Conservation (phyloP, 2,888 invertebrate species). For the Drosophila mercatorum region DNA sequence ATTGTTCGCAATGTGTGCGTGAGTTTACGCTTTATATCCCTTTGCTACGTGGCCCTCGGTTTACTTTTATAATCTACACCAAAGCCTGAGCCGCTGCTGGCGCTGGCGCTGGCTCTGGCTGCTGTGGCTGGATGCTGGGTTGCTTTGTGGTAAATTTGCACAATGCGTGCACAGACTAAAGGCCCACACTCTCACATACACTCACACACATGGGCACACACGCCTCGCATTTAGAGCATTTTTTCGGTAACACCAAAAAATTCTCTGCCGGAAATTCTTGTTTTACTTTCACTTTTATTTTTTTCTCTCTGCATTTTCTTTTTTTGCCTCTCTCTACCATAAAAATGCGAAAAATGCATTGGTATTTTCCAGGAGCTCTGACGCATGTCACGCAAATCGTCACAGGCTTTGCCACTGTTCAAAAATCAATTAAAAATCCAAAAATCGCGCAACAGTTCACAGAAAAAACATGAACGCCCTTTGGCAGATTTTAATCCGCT, state of each 20-base stretch:
- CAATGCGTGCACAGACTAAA: constrained; percentile 76
- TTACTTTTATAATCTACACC: constrained; percentile 75
- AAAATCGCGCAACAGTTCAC: constrained; percentile 25
- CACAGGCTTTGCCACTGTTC: constrained; percentile 20
- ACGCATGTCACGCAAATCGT: constrained; percentile 24
- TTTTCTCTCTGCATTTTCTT: constrained; percentile 1
- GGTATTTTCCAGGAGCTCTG: constrained; percentile 8
- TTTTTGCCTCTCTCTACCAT: neutral
- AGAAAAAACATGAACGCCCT: constrained; percentile 15
- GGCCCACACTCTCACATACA: constrained; percentile 10
- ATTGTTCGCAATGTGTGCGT: constrained; percentile 66
- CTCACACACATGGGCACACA: neutral
- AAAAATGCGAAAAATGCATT: constrained; percentile 32
- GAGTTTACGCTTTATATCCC: constrained; percentile 75
- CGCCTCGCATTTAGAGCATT: constrained; percentile 7
- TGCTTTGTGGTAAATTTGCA: constrained; percentile 76
- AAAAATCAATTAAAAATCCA: constrained; percentile 64
- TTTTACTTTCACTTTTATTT: constrained; percentile 20
- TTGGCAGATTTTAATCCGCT: constrained; percentile 49
- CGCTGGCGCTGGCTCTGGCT: neutral
- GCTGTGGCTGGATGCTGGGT: constrained; percentile 27
- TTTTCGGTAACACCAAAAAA: constrained; percentile 37
- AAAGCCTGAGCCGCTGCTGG: constrained; percentile 25
- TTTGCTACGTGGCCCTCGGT: constrained; percentile 66
- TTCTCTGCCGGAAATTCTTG: constrained; percentile 42